Base-by-base conservation (phyloP, 2,797 vertebrate genomes). In the Xyrichtys novacula region DNA sequence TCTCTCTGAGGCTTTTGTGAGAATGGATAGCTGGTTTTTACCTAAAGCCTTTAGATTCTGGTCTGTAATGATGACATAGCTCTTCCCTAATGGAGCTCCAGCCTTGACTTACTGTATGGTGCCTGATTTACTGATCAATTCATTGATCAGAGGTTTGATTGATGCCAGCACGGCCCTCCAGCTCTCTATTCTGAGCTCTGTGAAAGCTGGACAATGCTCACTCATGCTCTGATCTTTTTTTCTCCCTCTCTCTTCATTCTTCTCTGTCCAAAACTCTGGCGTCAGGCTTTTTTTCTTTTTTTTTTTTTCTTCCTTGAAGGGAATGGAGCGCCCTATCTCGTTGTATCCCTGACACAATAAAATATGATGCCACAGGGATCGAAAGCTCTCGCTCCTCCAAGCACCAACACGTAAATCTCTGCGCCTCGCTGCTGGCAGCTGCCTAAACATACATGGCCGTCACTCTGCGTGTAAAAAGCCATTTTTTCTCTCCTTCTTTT, bases 1-100 rank as follows among this genome's bases (percentile, higher is more conserved):
- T 60, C 36, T 44, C 53, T 72, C 50, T 58, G 44, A 36, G 74
- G 77, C 68, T 71, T 81, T 62, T 77, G 80, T 80, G 68, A 81
- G 59, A 90, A 88, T 81, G 70, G 47, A 89, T 81, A 46, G 75
- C 31, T 2, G n/a, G 34, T 87, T 88, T 88, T 78, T 71, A 72
- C 76, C 82, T 57, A 54, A 80, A 85, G 86, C 78, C 70, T 80
- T 74, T 66, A 71, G 77, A 80, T 82, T 83, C 63, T 72, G 54
- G 65, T 76, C 72, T 81, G 85, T 91, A 89, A 91, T 91, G 89
- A 90, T 91, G 88, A 89, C 87, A 90, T 89, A 86, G 87, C 88
- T 89, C 86, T 90, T 86, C 85, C 62, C 81, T 91, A 91, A 91
- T 91, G 90, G 89, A 85, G 85, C 84, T 59, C 84, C 81, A 74